A percentile compares a stretch with the other conserved stretches of the same genome.
Evolutionary conservation across 2,113 vertebrate species (phyloP).

Genomic region (Junco hyemalis): DNA sequence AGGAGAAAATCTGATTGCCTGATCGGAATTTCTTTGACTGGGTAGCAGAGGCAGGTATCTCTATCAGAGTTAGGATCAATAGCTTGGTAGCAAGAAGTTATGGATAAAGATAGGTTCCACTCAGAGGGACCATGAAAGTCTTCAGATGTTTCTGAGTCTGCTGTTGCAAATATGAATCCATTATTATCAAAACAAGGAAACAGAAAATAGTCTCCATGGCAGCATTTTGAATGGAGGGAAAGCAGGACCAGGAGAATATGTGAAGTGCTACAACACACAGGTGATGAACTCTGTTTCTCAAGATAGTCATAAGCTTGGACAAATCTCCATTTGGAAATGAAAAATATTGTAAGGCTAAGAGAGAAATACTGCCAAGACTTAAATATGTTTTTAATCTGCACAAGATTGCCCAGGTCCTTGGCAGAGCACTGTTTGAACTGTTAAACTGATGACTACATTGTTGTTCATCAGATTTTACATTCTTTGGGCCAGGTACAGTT

Average conservation of each 20-base stretch:
- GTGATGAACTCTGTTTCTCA: background rate
- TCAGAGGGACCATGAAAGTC: background rate
- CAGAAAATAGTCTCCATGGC: background rate
- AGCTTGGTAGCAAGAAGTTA: background rate
- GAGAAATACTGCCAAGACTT: background rate
- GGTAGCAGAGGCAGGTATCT: background rate
- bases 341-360: background rate
- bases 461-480: background rate
- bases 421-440: background rate
- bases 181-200: constrained; percentile 10
- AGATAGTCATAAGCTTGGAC: background rate
- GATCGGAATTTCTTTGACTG: background rate
- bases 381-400: background rate
- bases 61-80: background rate
- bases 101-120: background rate
- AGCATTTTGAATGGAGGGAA: background rate
- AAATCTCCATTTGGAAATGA: background rate
- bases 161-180: background rate
- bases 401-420: background rate
- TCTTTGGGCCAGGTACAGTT: background rate
- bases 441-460: background rate
- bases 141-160: background rate
- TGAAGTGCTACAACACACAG: background rate
- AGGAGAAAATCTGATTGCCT: background rate
- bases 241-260: background rate